Conservation (phyloP, 2,888 invertebrate genomes). For the Oligia latruncula region DNA sequence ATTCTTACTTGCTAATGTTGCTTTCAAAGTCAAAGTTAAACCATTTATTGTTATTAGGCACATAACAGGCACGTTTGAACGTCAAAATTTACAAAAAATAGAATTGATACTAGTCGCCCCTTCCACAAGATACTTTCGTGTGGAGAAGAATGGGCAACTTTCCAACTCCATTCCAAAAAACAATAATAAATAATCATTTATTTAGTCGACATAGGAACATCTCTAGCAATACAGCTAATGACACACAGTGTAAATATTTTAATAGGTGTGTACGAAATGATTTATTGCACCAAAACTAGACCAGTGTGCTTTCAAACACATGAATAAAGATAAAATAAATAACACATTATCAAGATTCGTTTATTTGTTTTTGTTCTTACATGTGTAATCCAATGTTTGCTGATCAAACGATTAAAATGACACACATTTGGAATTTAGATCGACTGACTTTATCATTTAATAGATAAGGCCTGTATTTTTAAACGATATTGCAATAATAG, state of each 20-base stretch:
- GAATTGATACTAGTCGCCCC: not conserved
- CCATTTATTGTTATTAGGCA: not conserved
- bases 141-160: not conserved
- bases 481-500: slow-evolving; percentile 61
- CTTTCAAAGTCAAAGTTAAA: not conserved
- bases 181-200: not conserved
- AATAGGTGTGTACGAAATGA: slow-evolving; percentile 69
- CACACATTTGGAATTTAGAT: slow-evolving; percentile 46
- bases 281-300: slow-evolving; percentile 66
- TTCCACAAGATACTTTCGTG: not conserved
- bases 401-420: slow-evolving; percentile 62
- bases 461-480: slow-evolving; percentile 61
- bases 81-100: not conserved
- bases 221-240: slow-evolving; percentile 60
- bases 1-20: not conserved
- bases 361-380: slow-evolving; percentile 60
- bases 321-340: slow-evolving; percentile 58
- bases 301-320: slow-evolving; percentile 56
- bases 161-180: not conserved
- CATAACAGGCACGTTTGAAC: not conserved
- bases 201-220: slow-evolving; percentile 29
- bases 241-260: slow-evolving; percentile 71
- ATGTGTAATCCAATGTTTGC: slow-evolving; percentile 60
- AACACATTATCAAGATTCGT: slow-evolving; percentile 62
- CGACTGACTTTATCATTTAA: slow-evolving; percentile 47